These are phyloP conservation scores for Tapirus terrestris DNA, from an alignment of 2,113 vertebrate genomes.

Conservation along the genomic window DNA sequence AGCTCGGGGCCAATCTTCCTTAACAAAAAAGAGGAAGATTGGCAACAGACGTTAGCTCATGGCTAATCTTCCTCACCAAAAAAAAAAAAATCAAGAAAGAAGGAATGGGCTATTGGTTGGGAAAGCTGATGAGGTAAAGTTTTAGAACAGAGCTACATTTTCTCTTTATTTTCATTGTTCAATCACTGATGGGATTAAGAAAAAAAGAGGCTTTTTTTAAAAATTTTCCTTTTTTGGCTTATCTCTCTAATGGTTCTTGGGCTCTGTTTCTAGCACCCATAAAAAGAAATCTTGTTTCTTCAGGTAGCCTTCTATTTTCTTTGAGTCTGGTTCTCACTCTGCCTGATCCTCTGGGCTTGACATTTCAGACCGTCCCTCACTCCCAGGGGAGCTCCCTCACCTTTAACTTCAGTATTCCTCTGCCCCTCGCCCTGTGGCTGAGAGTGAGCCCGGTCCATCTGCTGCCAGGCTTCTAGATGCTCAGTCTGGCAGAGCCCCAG, in stretches of 20 bases:
- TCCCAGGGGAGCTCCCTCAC: neutral
- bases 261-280: neutral
- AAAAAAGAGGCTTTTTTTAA: neutral
- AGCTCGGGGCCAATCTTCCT: too few species aligned
- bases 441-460: neutral
- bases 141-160: constrained; percentile 20
- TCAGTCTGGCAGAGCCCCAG: neutral
- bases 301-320: neutral
- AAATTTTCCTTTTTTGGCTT: neutral
- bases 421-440: neutral
- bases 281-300: constrained; percentile 21
- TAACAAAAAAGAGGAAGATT: too few species aligned
- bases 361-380: neutral
- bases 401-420: neutral
- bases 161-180: constrained; percentile 51
- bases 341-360: neutral
- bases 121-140: neutral
- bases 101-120: neutral
- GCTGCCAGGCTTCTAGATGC: neutral
- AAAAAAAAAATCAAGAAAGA: too few species aligned
- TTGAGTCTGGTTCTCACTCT: neutral
- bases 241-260: neutral
- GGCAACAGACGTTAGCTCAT: too few species aligned
- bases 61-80: too few species aligned
- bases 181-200: neutral